Percentiles rank a stretch among this genome's conserved stretches.
These are phyloP conservation scores for Drosophila baimaii DNA, from an alignment of 1,140 invertebrate species.

Conservation along the genomic window DNA sequence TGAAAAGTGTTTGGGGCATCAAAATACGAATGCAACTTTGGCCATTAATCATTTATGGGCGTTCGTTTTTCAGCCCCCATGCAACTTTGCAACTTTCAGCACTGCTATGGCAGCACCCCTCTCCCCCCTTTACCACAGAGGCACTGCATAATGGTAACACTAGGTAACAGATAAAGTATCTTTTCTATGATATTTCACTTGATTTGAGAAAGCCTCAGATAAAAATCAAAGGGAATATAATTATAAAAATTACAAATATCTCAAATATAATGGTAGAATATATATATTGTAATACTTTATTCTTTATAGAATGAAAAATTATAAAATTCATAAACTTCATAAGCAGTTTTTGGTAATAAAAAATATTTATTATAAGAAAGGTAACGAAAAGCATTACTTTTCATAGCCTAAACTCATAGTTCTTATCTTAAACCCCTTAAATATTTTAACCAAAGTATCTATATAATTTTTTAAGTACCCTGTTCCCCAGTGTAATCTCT, in stretches of 20 bases:
- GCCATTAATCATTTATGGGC: slow-evolving; percentile 81
- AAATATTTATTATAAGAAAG: too few species aligned
- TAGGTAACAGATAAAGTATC: not conserved
- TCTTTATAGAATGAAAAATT: too few species aligned
- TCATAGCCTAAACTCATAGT: too few species aligned
- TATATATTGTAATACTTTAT: too few species aligned
- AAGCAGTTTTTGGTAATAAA: too few species aligned
- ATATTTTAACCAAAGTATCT: not conserved
- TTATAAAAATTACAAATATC: too few species aligned
- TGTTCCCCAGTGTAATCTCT: slow-evolving; percentile 31
- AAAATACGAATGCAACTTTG: slow-evolving; percentile 60
- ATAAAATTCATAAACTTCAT: too few species aligned
- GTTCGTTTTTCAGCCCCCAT: slow-evolving; percentile 57
- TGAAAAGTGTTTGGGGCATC: slow-evolving; percentile 70
- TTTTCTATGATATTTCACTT: not conserved
- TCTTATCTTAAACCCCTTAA: not conserved
- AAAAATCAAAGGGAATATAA: too few species aligned
- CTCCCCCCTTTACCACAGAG: not conserved
- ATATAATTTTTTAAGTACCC: slow-evolving; percentile 4
- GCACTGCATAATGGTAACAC: slow-evolving; percentile 27
- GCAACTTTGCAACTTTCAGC: slow-evolving; percentile 72
- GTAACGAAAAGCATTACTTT: too few species aligned
- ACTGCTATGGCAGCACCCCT: slow-evolving; percentile 36
- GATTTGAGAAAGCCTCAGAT: too few species aligned
- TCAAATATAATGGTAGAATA: too few species aligned